Evolutionary conservation across 30 jellyfish, hydroid and myxozoan genomes (phyloP).

Genomic region (Cassiopea andromeda): DNA sequence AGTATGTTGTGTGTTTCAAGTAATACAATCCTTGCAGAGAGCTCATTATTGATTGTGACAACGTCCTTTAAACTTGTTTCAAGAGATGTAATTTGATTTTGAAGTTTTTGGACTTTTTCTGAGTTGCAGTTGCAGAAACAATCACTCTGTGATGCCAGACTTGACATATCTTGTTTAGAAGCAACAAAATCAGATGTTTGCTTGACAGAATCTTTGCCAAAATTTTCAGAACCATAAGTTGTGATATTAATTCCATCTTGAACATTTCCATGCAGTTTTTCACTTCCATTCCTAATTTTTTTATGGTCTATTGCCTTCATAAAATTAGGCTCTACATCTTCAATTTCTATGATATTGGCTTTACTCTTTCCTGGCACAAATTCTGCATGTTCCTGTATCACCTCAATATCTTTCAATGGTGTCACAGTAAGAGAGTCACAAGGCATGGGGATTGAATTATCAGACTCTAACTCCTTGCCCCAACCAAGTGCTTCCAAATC

Average conservation of each 20-base stretch:
- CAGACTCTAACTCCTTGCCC: background rate
- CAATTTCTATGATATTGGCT: constrained; percentile 29
- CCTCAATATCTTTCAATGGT: constrained; percentile 30
- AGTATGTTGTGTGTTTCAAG: constrained; percentile 63
- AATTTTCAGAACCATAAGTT: background rate
- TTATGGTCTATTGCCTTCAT: constrained; percentile 12
- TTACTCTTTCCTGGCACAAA: constrained; percentile 27
- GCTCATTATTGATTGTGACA: constrained; percentile 60
- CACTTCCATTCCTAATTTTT: background rate
- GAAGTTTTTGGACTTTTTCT: constrained; percentile 5
- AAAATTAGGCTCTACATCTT: background rate
- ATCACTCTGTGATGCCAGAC: background rate
- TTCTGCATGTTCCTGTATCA: background rate
- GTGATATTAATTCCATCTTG: background rate
- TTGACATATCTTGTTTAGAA: background rate
- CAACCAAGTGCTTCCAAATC: background rate
- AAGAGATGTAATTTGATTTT: constrained; percentile 22
- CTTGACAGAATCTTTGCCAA: background rate
- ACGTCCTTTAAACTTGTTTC: constrained; percentile 32
- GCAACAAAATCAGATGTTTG: background rate
- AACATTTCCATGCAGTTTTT: background rate
- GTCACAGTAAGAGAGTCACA: constrained; percentile 41
- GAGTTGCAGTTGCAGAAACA: background rate
- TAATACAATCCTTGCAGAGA: constrained; percentile 75
- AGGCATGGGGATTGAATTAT: constrained; percentile 24